Evolutionary conservation across 1,140 invertebrate genomes (phyloP), one percentile per base, ranked within the genome.

Genomic region (Hesperophylax magnus): DNA sequence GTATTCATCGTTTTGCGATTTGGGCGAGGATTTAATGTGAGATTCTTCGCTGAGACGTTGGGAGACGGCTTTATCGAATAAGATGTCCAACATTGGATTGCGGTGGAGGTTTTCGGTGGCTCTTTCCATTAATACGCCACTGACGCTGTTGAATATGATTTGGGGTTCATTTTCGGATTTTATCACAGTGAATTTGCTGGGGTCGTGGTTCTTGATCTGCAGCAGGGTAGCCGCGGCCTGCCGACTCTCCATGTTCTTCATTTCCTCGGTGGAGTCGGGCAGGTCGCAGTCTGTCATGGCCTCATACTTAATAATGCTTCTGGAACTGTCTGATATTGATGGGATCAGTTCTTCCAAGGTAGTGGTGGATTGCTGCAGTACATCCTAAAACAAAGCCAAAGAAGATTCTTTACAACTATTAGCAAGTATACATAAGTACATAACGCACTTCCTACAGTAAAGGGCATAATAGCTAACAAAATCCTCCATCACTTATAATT

Each of bases 121-220:
- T 80, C 88, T 84, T 80, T 90, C 88, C 7, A 88, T 86, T 24
- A 88, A 87, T 83, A 88, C 87, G 82, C 90, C 85, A 84, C 87
- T 87, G 63, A 89, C 87, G 79, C 86, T 90, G 85, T 89, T 90
- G 85, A 89, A 90, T 85, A 88, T 88, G 84, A 90, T 90, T 83
- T 88, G 88, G 75, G 82, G 82, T 69, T 82, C 82, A 74, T 86
- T 86, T 54, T 87, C 87, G 58, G 89, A 88, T 85, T 89, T 89
- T 84, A 90, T 89, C 24, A 88, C 85, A 39, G 85, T 85, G 83
- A 89, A 90, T 85, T 90, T 90, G 72, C 82, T 87, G 31, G 89
- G 89, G 79, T 90, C 89, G 85, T 90, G 88, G 83, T 90, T 90
- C 85, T 90, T 90, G 61, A 90, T 90, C 79, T 90, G 89, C 47